These are phyloP conservation scores for Panagrolaimus sp. DNA, from an alignment of 1,140 invertebrate species.

Conservation along the genomic window DNA sequence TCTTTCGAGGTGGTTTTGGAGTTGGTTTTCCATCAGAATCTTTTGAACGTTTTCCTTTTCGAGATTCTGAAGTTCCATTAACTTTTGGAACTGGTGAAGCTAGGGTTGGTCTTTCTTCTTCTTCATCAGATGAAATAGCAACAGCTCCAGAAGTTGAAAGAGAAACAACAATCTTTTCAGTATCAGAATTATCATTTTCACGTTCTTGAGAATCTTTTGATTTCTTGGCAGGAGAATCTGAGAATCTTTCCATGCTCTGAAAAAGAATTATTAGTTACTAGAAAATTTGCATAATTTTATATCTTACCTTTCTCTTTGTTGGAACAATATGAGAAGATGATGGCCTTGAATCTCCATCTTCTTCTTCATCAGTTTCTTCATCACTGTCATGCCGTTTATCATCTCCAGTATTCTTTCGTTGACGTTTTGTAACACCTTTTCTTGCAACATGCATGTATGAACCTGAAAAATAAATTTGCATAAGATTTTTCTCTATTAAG, in stretches of 20 bases:
- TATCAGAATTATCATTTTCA: too few relatives aligned
- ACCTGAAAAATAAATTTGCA: not conserved
- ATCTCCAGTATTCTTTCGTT: slow-evolving; percentile 3
- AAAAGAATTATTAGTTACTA: not conserved
- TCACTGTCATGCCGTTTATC: not conserved
- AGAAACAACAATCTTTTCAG: too few relatives aligned
- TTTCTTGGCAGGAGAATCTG: not conserved
- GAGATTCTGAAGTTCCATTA: too few relatives aligned
- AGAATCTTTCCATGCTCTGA: not conserved
- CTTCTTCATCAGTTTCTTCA: not conserved
- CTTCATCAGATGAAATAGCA: too few relatives aligned
- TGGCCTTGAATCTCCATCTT: not conserved
- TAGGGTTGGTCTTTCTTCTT: too few relatives aligned
- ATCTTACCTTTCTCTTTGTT: not conserved
- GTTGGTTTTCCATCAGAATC: too few relatives aligned
- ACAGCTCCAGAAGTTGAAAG: too few relatives aligned
- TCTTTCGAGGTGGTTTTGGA: too few relatives aligned
- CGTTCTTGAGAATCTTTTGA: not conserved
- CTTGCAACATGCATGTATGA: slow-evolving; percentile 18
- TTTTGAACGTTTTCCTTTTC: too few relatives aligned
- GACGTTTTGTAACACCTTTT: not conserved
- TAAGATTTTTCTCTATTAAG: too few relatives aligned
- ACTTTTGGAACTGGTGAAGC: too few relatives aligned
- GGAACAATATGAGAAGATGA: not conserved
- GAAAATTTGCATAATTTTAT: not conserved